Evolutionary conservation across 2,113 vertebrate species (phyloP), one percentile per base, ranked within the genome.

Genomic region (Ovis canadensis): DNA sequence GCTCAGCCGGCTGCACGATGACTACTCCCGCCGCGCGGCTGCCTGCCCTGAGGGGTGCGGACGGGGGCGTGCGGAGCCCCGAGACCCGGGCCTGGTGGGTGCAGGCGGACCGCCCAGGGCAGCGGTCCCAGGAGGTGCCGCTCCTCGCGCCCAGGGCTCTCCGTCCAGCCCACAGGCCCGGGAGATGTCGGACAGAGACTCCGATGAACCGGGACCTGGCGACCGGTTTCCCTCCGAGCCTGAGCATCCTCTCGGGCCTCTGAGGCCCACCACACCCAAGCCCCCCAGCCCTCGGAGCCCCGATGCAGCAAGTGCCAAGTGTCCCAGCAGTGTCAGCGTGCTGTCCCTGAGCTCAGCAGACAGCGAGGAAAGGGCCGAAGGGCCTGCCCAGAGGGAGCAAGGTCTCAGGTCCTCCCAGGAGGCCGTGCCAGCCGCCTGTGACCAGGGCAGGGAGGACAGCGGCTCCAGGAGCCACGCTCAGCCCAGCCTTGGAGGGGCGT

Each of bases 21-120:
- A 99, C 98, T 99, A 99, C 82, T 99, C 99, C 8, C 99, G 99
- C 88, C 99, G 99, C 3, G 98, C 98, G 96, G 99, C 99, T 96
- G 99, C 99, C 82, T 95, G 98, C 50, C 97, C 98, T 0, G 99
- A 99, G 95, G 67, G n/a, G 67, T 98, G 62, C 1, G 99, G 99
- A 83, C 98, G 99, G 23, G 98, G 99, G 48, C 98, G 99, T 29
- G 97, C 98, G 7, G 98, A 9, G 92, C 93, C 89, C 97, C 89
- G 6, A 85, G 81, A 25, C 57, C 64, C 88, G 8, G 91, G 96
- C 88, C 81, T 95, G 0, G 16, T 91, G 1, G 19, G 62, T 17
- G 77, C 45, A 19, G 67, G 52, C 90, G 29, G 19, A 19, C 77
- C 55, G 45, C 16, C 78, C 16, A 6, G 48, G 48, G 78, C 48